Evolutionary conservation across 2,888 invertebrate species (phyloP).

Genomic region (Oscheius onirici): DNA sequence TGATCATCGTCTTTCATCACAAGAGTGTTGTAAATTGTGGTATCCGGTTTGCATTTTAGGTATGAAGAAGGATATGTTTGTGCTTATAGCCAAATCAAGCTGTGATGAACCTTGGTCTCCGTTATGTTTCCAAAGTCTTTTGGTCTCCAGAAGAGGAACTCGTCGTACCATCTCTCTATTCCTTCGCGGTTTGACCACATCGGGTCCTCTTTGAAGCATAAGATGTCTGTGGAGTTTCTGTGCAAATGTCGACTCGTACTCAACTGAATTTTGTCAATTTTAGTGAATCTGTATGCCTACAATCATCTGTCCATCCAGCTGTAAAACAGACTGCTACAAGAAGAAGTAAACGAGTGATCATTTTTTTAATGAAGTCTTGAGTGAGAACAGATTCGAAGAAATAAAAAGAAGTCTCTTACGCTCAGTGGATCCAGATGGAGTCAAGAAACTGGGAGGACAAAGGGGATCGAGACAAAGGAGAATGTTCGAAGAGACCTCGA

Average conservation of each 20-base stretch:
- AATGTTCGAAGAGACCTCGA: too few relatives aligned
- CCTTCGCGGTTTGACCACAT: slow-evolving; percentile 37
- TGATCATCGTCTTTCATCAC: slow-evolving; percentile 44
- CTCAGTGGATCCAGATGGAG: too few relatives aligned
- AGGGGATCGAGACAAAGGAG: too few relatives aligned
- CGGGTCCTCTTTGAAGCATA: slow-evolving; percentile 25
- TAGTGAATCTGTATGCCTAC: too few relatives aligned
- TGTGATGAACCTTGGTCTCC: slow-evolving; percentile 37
- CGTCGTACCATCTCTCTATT: slow-evolving; percentile 46
- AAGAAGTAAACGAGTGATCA: not conserved
- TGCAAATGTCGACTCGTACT: slow-evolving; percentile 8
- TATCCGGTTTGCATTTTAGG: slow-evolving; percentile 34
- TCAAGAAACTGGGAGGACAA: too few relatives aligned
- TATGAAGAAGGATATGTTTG: too few relatives aligned
- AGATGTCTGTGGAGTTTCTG: slow-evolving; percentile 30
- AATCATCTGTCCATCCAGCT: not conserved
- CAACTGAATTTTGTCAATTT: not conserved
- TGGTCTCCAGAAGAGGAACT: slow-evolving; percentile 44
- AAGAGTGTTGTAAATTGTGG: slow-evolving; percentile 42
- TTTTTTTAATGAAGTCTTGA: not conserved
- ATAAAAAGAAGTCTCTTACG: not conserved
- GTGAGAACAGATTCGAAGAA: not conserved
- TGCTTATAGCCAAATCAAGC: slow-evolving; percentile 25
- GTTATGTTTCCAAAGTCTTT: slow-evolving; percentile 35
- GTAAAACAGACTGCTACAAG: not conserved